A percentile compares a stretch with the other conserved stretches of the same genome.
phyloP scores from a whole-genome alignment of 53 echinoderm and acorn worm genomes.

The Glandiceps talaboti region DNA sequence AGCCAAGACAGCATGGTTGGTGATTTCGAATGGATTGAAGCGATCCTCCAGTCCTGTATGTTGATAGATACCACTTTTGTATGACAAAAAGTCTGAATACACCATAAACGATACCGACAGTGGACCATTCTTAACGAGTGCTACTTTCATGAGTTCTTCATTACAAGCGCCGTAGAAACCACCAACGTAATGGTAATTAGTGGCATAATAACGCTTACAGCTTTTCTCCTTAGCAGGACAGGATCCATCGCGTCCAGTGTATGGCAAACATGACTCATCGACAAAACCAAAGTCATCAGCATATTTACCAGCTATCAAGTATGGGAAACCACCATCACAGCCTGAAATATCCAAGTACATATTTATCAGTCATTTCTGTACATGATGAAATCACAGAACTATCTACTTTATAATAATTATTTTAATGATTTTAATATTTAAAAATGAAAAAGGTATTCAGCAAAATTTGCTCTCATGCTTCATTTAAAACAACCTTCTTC shows the following conservation, averaged over 20 bases:
- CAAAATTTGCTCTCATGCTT: too few relatives aligned
- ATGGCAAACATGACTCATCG: constrained; percentile 64
- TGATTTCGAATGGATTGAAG: constrained; percentile 68
- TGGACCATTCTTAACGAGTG: constrained; percentile 76
- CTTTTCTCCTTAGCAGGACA: constrained; percentile 24
- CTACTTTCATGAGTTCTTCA: constrained; percentile 67
- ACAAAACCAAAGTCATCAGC: constrained; percentile 85
- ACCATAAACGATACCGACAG: constrained; percentile 71
- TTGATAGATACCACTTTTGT: constrained; percentile 78
- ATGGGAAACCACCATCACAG: constrained; percentile 82
- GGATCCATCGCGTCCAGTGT: constrained; percentile 43
- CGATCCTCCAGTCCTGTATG: constrained; percentile 37
- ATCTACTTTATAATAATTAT: too few relatives aligned
- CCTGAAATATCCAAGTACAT: constrained; percentile 34
- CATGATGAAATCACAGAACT: too few relatives aligned
- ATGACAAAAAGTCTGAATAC: constrained; percentile 48
- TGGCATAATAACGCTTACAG: constrained; percentile 77
- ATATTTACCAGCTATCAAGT: constrained; percentile 84
- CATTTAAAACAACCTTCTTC: too few relatives aligned
- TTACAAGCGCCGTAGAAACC: constrained; percentile 91
- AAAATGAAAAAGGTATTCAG: too few relatives aligned
- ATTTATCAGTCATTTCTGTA: too few relatives aligned
- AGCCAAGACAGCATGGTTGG: constrained; percentile 73
- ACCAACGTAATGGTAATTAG: constrained; percentile 71
- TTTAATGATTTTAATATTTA: too few relatives aligned